Evolutionary conservation across 2,113 vertebrate genomes (phyloP), one percentile per base, ranked within the genome.

Genomic region (Sylvicapra grimmia): DNA sequence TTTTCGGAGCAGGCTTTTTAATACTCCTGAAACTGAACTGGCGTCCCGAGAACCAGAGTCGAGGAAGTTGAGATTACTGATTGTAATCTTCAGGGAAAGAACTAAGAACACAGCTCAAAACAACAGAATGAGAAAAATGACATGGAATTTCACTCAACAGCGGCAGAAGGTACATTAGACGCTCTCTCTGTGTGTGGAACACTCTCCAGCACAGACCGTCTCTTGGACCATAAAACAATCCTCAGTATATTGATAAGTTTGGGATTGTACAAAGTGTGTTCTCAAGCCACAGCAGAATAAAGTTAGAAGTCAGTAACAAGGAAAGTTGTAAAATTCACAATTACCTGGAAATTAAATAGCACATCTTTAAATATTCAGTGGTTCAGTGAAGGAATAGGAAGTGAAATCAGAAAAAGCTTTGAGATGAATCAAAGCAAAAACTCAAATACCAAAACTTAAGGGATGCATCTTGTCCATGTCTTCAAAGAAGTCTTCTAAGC

Each of bases 131-230:
- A 86, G 44, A 36, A 79, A 44, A 40, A 53, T 49, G 77, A 68
- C 44, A 12, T 29, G 79, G 63, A 82, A 33, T 63, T 11, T 51
- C 11, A 0, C 16, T 4, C 23, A 0, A 10, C 0, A 2, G 4
- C 9, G 25, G 29, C 23, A 8, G 44, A 9, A 4, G 1, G 0
- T 0, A 0, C 1, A 16, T 8, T 21, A 2, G 5, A 8, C 1
- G 2, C 51, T 4, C 11, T 18, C 12, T 12, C 2, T 9, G 23
- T 4, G 1, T 1, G 1, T 0, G 16, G 16, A 6, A 5, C 25
- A 0, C 53, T 68, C 63, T 29, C 44, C 2, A 11, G 77, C 27
- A 27, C 7, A 36, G 11, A 9, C 3, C 0, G 0, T 0, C 6
- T 8, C 4, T 16, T 2, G 11, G 29, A 36, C 23, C 16, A 25